Base-by-base conservation (phyloP, 2,888 invertebrate species). In the Netelia fuscicornis region DNA sequence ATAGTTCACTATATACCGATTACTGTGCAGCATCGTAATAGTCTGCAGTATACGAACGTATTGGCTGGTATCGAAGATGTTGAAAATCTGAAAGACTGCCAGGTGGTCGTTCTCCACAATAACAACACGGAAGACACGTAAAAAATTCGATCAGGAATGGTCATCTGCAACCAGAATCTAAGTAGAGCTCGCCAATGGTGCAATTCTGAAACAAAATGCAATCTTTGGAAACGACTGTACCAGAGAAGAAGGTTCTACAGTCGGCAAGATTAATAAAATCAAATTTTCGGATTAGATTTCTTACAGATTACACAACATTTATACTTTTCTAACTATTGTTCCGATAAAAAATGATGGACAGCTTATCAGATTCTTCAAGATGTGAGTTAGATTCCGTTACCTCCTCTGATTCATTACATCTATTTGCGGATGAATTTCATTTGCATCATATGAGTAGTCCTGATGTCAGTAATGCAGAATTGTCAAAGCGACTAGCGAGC, bases 331-430 rank as follows among this genome's bases (percentile, higher is more conserved):
- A 62, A 30, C 62, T 10, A 60, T 20, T 10, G 62, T 11, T 62
- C n/a, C 8, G 9, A 60, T 25, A 60, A 6, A 37, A 64, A 64
- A 67, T 56, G n/a, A 91, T 91, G 91, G 90, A 90, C 74, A 90
- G 86, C 52, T 65, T 89, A 13, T 92, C 91, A 3, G 91, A 92
- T 81, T 91, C 90, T 0, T 90, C 90, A 20, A 90, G 87, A 68
- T 88, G 87, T 11, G 91, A 92, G 17, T 25, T 91, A 9, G 90
- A 91, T 42, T 92, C 90, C 0, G 78, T 89, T 5, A 87, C 90
- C 44, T 92, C 91, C 2, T 87, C 87, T 42, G 91, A 92, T 58
- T 91, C 92, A 0, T 65, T 91, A 2, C 91, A 90, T 25, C 85
- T 89, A 2, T 88, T 90, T 60, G 83, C 86, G 0, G 90, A 91